A percentile compares a stretch with the other conserved stretches of the same genome.
Evolutionary conservation across 2,888 invertebrate species (phyloP).

Genomic region (Andrena camellia): DNA sequence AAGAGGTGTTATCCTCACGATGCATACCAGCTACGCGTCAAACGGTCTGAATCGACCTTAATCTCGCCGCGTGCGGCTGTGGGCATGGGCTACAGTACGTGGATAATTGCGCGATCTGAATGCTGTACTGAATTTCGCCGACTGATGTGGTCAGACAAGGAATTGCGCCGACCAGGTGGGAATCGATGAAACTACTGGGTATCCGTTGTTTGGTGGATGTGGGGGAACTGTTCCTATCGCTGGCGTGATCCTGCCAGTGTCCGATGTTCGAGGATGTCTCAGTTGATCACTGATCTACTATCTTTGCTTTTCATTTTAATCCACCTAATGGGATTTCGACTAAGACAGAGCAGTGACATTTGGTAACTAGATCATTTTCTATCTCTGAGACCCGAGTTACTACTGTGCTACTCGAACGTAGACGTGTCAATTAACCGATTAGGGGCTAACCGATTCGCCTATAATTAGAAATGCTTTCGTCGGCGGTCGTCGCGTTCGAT

Average conservation of each 20-base stretch:
- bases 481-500: constrained; percentile 22
- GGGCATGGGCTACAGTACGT: constrained; percentile 29
- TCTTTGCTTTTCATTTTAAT: no score
- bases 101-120: constrained; percentile 56
- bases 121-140: constrained; percentile 42
- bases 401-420: not conserved
- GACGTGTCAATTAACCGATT: constrained; percentile 19
- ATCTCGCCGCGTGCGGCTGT: constrained; percentile 36
- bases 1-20: constrained; percentile 40
- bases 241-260: not conserved
- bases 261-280: no score
- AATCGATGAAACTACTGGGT: constrained; percentile 22
- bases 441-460: constrained; percentile 34
- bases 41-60: constrained; percentile 61
- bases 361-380: no score
- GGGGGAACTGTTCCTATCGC: not conserved
- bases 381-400: no score
- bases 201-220: not conserved
- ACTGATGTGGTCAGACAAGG: constrained; percentile 45
- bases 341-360: no score
- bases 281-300: no score
- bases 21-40: constrained; percentile 42
- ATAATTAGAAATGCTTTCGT: constrained; percentile 61
- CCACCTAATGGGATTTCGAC: no score
- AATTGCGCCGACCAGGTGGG: constrained; percentile 42